A percentile compares a stretch with the other conserved stretches of the same genome.
Evolutionary conservation across 2,888 invertebrate genomes (phyloP).

Genomic region (Lamellibrachia columna): DNA sequence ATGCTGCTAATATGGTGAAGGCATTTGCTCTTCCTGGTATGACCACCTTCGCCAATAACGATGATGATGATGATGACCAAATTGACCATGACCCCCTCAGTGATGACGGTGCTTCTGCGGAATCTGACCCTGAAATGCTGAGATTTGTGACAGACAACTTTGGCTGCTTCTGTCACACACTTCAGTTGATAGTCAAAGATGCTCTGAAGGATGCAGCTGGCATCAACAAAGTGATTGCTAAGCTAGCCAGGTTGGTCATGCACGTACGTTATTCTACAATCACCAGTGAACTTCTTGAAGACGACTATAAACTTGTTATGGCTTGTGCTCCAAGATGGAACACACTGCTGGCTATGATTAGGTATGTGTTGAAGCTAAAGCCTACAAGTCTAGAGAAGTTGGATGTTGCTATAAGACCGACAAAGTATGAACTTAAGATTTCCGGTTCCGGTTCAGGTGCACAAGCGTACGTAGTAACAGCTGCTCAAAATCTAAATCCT

Average conservation of each 20-base stretch:
- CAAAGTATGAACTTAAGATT: constrained; percentile 7
- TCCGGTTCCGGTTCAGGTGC: no score
- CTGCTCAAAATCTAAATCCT: no score
- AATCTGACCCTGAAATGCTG: neutral
- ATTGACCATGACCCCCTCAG: neutral
- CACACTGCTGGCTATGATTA: constrained; percentile 36
- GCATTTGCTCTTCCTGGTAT: constrained; percentile 28
- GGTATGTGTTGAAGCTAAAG: constrained; percentile 22
- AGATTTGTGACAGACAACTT: neutral
- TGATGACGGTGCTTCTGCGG: neutral
- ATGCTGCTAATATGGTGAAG: constrained; percentile 21
- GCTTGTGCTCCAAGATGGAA: constrained; percentile 38
- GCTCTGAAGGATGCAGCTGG: constrained; percentile 22
- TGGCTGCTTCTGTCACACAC: constrained; percentile 25
- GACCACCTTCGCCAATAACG: neutral
- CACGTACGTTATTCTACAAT: constrained; percentile 34
- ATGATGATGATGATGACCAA: constrained; percentile 19
- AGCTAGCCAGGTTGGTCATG: constrained; percentile 33
- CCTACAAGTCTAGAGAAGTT: no score
- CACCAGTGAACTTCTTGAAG: constrained; percentile 35
- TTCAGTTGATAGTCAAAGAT: constrained; percentile 23
- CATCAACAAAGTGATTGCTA: constrained; percentile 27
- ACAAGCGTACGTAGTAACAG: no score
- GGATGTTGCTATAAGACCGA: neutral
- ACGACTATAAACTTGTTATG: constrained; percentile 33